These are phyloP conservation scores for Lagorchestes hirsutus DNA, from an alignment of 2,797 vertebrate genomes.

Conservation along the genomic window DNA sequence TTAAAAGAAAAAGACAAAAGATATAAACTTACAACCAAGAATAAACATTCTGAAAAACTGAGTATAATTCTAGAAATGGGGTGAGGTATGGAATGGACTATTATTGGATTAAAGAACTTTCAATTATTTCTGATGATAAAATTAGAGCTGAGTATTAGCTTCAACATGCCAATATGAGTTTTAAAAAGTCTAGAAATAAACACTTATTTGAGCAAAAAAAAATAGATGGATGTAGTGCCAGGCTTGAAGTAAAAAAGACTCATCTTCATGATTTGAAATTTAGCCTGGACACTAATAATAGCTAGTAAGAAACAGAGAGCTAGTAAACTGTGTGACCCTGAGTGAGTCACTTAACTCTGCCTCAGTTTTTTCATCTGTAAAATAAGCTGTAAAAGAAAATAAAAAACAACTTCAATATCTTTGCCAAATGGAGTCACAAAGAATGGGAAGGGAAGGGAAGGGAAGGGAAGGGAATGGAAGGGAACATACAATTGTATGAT, in stretches of 20 bases:
- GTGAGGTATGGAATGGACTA: background rate
- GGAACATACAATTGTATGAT: no score
- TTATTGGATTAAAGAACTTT: background rate
- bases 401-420: background rate
- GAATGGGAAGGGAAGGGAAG: background rate
- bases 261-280: background rate
- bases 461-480: no score
- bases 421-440: background rate
- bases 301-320: no score
- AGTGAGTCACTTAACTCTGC: background rate
- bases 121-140: background rate
- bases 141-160: background rate
- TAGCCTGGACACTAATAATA: background rate
- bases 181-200: background rate
- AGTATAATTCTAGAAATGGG: background rate
- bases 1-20: no score
- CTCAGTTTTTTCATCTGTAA: background rate
- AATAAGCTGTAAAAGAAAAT: background rate
- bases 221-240: background rate
- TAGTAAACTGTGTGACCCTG: background rate
- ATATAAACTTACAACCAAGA: no score
- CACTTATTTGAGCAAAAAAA: background rate
- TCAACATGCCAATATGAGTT: background rate
- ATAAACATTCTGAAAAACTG: no score
- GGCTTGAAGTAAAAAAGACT: background rate